These are phyloP conservation scores for Chlamydotis undulata DNA, from an alignment of 2,113 vertebrate genomes.

Conservation along the genomic window DNA sequence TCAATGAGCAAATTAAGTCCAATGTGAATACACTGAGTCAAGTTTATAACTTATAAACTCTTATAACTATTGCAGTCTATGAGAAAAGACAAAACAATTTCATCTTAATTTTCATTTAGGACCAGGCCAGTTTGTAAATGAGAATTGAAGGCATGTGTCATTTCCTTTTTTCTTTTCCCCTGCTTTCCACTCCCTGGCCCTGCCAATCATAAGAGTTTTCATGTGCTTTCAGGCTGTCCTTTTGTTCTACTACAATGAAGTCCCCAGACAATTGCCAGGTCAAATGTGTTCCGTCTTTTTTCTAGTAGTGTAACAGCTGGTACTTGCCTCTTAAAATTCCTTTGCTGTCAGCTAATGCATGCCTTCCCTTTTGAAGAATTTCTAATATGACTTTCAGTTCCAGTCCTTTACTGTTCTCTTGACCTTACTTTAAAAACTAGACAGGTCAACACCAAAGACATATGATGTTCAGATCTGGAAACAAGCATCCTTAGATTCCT, in stretches of 20 bases:
- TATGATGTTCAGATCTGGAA: not conserved
- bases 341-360: not conserved
- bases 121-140: not conserved
- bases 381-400: not conserved
- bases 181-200: not conserved
- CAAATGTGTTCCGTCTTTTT: not conserved
- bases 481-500: not conserved
- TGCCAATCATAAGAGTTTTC: not conserved
- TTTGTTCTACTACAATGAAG: constrained; percentile 24
- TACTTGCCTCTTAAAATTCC: constrained; percentile 26
- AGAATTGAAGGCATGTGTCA: not conserved
- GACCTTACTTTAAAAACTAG: not conserved
- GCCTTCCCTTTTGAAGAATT: not conserved
- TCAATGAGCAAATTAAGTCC: not conserved
- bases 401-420: not conserved
- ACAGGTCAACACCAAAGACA: not conserved
- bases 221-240: not conserved
- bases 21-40: not conserved
- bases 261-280: constrained; percentile 7
- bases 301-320: constrained; percentile 14
- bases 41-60: not conserved
- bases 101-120: not conserved
- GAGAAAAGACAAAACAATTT: not conserved
- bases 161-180: not conserved
- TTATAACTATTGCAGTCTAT: not conserved